phyloP scores from a whole-genome alignment of 2,797 vertebrate species.

The Chiloscyllium punctatum region DNA sequence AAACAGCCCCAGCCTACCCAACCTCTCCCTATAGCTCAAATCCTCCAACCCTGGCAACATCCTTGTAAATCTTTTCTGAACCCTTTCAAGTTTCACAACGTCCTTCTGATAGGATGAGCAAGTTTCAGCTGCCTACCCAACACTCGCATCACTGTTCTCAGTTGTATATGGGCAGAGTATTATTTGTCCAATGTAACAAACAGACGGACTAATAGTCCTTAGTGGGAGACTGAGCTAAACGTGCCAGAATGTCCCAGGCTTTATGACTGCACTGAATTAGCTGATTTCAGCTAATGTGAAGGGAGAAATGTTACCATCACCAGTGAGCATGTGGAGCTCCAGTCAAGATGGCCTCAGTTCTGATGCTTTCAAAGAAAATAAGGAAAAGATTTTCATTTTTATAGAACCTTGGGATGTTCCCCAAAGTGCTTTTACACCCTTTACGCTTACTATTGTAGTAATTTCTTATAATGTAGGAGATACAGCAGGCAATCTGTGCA shows the following conservation, averaged over 20 bases:
- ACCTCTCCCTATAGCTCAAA: no score
- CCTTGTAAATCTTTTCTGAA: no score
- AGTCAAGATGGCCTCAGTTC: no score
- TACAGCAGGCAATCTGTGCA: background rate
- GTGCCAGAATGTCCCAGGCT: background rate
- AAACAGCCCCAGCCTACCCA: no score
- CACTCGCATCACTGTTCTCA: background rate
- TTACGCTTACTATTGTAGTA: background rate
- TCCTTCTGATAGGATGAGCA: no score
- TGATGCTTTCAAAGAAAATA: background rate
- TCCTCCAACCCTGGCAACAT: no score
- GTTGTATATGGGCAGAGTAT: background rate
- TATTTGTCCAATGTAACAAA: background rate
- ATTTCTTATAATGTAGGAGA: background rate
- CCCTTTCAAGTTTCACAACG: no score
- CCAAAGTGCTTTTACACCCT: no score
- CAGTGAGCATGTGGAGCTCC: no score
- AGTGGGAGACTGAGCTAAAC: background rate
- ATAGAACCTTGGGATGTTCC: no score
- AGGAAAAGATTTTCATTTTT: no score
- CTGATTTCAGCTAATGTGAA: background rate
- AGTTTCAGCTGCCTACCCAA: no score
- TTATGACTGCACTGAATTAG: background rate
- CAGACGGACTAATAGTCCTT: background rate
- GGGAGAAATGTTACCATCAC: background rate